A percentile compares a stretch with the other conserved stretches of the same genome.
phyloP scores from a whole-genome alignment of 2,113 vertebrate genomes.

The Siphamia tubifer region DNA sequence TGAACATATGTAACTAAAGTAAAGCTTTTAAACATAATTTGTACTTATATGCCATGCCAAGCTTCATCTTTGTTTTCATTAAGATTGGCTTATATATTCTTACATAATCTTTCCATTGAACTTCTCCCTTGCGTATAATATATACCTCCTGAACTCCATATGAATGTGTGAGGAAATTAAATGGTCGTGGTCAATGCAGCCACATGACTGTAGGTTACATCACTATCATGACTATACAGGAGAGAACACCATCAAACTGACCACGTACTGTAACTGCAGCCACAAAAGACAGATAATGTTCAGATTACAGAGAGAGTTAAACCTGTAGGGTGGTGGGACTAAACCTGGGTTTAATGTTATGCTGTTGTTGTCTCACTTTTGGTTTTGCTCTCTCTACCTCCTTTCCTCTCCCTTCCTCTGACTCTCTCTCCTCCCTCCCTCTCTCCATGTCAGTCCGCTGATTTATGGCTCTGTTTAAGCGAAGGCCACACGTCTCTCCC shows the following conservation, averaged over 20 bases:
- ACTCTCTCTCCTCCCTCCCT: slow-evolving; percentile 23
- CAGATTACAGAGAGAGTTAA: slow-evolving; percentile 10
- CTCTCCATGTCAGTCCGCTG: slow-evolving; percentile 68
- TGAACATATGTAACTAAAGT: no score
- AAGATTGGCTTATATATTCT: no score
- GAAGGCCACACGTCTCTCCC: slow-evolving; percentile 85
- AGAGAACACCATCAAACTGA: not conserved
- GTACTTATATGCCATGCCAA: no score
- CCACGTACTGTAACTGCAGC: not conserved
- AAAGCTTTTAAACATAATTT: no score
- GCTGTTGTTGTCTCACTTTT: slow-evolving; percentile 63
- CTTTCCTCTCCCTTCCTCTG: not conserved
- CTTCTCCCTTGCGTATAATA: not conserved
- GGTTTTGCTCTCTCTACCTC: slow-evolving; percentile 25
- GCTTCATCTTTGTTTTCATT: no score
- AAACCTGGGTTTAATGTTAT: slow-evolving; percentile 51
- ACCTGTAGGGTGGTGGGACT: slow-evolving; percentile 26
- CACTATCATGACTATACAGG: not conserved
- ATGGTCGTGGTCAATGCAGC: not conserved
- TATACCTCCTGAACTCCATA: not conserved
- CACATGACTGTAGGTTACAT: not conserved
- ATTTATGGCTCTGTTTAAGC: slow-evolving; percentile 90
- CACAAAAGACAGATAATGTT: not conserved
- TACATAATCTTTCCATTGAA: no score
- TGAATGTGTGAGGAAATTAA: slow-evolving; percentile 18